A percentile compares a stretch with the other conserved stretches of the same genome.
phyloP scores from a whole-genome alignment of 2,797 vertebrate species.

The Antrozous pallidus region DNA sequence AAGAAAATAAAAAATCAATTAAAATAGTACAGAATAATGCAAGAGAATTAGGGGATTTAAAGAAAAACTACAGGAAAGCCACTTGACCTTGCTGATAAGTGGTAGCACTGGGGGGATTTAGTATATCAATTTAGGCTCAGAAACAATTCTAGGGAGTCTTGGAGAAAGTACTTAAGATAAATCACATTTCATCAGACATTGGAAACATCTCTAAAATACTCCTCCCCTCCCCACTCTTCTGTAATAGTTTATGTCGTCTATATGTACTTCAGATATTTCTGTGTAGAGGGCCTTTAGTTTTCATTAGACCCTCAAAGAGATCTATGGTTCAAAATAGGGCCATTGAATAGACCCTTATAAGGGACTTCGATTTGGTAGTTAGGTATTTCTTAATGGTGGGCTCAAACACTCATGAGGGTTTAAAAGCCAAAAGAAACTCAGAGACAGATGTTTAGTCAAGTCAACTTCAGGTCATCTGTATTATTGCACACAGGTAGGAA shows the following conservation, averaged over 20 bases:
- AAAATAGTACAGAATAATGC: not conserved
- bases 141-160: not conserved
- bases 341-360: not conserved
- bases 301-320: not conserved
- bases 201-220: not conserved
- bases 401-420: not conserved
- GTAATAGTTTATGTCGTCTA: not conserved
- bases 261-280: not conserved
- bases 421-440: not conserved
- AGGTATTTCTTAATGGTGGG: slow-evolving; percentile 13
- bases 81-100: not conserved
- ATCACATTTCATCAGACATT: not conserved
- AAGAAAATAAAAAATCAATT: slow-evolving; percentile 31
- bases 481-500: slow-evolving; percentile 21
- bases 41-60: slow-evolving; percentile 17
- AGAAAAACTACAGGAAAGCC: not conserved
- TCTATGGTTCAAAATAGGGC: not conserved
- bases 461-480: not conserved
- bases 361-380: not conserved
- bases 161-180: slow-evolving; percentile 8
- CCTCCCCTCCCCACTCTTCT: not conserved
- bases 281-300: not conserved
- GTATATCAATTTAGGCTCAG: not conserved
- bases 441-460: not conserved
- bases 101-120: not conserved